phyloP scores from a whole-genome alignment of 37 sponge, comb jelly and placozoan genomes.

The Cladorhizidae sp. region DNA sequence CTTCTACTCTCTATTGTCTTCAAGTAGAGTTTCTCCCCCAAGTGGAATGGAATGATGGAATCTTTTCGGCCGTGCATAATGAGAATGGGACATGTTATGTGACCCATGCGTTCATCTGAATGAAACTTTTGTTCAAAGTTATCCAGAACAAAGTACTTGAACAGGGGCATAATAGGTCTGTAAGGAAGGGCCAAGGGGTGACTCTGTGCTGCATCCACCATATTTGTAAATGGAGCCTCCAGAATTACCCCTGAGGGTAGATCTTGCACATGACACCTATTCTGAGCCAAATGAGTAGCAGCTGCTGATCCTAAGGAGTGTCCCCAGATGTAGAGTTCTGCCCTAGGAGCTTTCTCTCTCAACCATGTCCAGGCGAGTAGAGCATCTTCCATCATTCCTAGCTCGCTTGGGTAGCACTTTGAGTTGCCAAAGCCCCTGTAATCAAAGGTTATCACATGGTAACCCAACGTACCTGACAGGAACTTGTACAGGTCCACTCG shows the following conservation, averaged over 20 bases:
- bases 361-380: constrained; percentile 76
- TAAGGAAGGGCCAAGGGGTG: constrained; percentile 60
- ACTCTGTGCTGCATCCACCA: constrained; percentile 54
- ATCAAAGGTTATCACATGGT: constrained; percentile 86
- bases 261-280: constrained; percentile 2
- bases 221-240: constrained; percentile 81
- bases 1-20: constrained; percentile 19
- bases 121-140: constrained; percentile 52
- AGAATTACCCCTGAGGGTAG: constrained; percentile 59
- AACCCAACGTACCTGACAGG: constrained; percentile 46
- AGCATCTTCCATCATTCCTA: constrained; percentile 75
- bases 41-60: constrained; percentile 58
- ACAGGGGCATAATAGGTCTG: constrained; percentile 53
- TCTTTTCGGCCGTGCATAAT: constrained; percentile 73
- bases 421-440: constrained; percentile 92
- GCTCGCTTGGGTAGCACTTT: constrained; percentile 71
- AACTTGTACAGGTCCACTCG: constrained; percentile 77
- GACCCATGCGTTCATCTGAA: constrained; percentile 27
- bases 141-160: constrained; percentile 38
- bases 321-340: constrained; percentile 81
- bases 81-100: constrained; percentile 62
- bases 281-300: constrained; percentile 57
- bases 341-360: constrained; percentile 33
- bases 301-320: constrained; percentile 90
- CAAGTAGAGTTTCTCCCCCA: constrained; percentile 57